Evolutionary conservation across 2,797 vertebrate species (phyloP), one percentile per base, ranked within the genome.

Genomic region (Siniperca obscura): DNA sequence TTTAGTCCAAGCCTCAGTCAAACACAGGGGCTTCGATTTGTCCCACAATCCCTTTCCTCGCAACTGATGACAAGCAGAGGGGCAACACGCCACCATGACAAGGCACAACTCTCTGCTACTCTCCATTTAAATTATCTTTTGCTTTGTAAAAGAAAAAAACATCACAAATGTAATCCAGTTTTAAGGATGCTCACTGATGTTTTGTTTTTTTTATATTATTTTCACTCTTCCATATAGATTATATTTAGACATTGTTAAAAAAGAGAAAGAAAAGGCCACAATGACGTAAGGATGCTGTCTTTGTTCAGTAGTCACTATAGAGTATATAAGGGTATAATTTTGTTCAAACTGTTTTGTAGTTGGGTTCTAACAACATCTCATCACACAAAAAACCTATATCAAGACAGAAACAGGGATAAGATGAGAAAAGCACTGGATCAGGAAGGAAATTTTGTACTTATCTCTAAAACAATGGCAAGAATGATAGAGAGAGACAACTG

Each of bases 81-180:
- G 81, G 79, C 84, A 77, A 86, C 69, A 92, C 2, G 67, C 61
- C 84, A 76, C 80, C 76, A 62, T 9, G 81, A 90, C 90, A 93
- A 91, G 84, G 91, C 92, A 90, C 77, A 88, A 86, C 72, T 85
- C 79, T 89, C 81, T 92, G 92, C 90, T 91, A 91, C 89, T 88
- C 82, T 90, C 79, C 87, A 67, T 87, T 90, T 87, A 90, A 91
- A 86, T 92, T 85, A 94, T 95, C 86, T 93, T 95, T 94, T 95
- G 91, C 88, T 94, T 90, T 90, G 75, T 88, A 91, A 94, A 93
- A 94, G 90, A 90, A 90, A 89, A 83, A 87, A 88, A 84, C 80
- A 92, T 89, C 77, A 91, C 81, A 79, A 95, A 95, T 95, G 89
- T 95, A 95, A 95, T 95, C 94, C 95, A 93, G 92, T 95, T 95